phyloP scores from a whole-genome alignment of 2,888 invertebrate genomes.

The Thymelicus sylvestris region DNA sequence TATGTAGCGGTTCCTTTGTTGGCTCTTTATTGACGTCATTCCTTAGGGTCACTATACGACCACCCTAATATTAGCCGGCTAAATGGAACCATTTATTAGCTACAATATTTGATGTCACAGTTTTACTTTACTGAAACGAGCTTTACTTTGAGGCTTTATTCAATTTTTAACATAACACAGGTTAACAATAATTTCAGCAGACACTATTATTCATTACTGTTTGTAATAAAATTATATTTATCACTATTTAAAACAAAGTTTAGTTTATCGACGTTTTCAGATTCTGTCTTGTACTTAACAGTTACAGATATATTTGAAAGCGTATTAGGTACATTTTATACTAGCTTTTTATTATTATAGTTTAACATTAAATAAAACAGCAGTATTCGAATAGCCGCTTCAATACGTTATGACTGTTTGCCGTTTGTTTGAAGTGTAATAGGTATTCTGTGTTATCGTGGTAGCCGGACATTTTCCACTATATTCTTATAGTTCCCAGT shows the following conservation, averaged over 20 bases:
- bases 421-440: neutral
- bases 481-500: conserved; percentile 43
- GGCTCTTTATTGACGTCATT: conserved; percentile 34
- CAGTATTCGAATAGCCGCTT: neutral
- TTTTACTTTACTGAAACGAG: neutral
- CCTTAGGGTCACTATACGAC: conserved; percentile 29
- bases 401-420: neutral
- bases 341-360: no score
- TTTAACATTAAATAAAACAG: no score
- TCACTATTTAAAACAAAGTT: no score
- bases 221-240: no score
- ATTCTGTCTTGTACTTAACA: no score
- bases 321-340: no score
- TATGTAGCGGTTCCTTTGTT: conserved; percentile 28
- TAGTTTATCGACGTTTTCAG: no score
- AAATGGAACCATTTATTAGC: conserved; percentile 20
- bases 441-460: conserved; percentile 39
- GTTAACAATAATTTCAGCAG: no score
- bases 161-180: no score
- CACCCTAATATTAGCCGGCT: conserved; percentile 19
- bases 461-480: conserved; percentile 41
- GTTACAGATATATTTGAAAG: no score
- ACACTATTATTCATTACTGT: no score
- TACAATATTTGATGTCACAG: neutral
- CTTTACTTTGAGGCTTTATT: neutral